Conservation (phyloP, 2,113 vertebrate genomes). For the Asarcornis scutulata region DNA sequence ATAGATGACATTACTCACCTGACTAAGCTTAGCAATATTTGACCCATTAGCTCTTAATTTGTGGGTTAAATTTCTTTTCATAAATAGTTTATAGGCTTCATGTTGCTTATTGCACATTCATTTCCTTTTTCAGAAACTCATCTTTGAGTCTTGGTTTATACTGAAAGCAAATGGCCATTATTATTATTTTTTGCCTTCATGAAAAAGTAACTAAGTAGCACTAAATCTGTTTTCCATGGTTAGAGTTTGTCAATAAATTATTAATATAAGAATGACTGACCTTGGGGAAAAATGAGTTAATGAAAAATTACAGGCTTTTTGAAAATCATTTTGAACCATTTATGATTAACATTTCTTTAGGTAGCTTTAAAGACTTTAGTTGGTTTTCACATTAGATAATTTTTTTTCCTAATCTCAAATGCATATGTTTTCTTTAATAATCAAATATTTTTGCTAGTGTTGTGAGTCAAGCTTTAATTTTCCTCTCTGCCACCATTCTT, state of each 20-base stretch:
- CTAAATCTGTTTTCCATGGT: slow-evolving; percentile 40
- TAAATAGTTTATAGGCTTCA: slow-evolving; percentile 59
- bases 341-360: neutral
- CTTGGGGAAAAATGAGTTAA: neutral
- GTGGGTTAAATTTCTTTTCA: slow-evolving; percentile 52
- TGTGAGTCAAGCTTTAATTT: neutral
- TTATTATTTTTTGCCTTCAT: neutral
- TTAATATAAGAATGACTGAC: neutral
- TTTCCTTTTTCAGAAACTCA: slow-evolving; percentile 43
- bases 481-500: neutral
- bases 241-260: slow-evolving; percentile 14
- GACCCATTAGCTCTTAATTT: slow-evolving; percentile 62
- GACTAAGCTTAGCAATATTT: slow-evolving; percentile 46
- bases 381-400: neutral
- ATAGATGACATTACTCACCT: slow-evolving; percentile 42
- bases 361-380: neutral
- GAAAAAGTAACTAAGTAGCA: slow-evolving; percentile 34
- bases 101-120: slow-evolving; percentile 36
- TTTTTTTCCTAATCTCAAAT: neutral
- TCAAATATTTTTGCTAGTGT: neutral
- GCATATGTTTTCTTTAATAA: neutral
- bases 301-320: slow-evolving; percentile 19
- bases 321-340: neutral
- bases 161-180: slow-evolving; percentile 46
- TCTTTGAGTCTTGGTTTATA: slow-evolving; percentile 25